Base-by-base conservation (phyloP, 2,888 invertebrate genomes). In the Fissipunctia ypsillon region DNA sequence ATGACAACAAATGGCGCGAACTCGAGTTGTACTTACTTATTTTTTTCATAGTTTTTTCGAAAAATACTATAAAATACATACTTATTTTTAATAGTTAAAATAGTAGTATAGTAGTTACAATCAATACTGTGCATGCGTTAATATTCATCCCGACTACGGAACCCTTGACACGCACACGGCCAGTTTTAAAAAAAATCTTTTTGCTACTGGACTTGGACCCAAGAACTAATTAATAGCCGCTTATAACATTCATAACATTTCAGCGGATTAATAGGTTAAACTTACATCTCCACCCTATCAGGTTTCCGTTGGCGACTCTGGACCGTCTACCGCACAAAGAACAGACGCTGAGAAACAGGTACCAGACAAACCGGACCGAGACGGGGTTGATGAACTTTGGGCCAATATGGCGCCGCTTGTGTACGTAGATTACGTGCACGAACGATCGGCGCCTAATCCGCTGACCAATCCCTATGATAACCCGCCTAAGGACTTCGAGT, bases 401-500 rank as follows among this genome's bases (percentile, higher is more conserved):
- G 74, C 76, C 0, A 83, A 88, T 43, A 91, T 95, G 92, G 79
- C 81, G 59, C 94, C 96, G 3, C 85, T 93, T 9, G 7, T 95
- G 0, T 92, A 84, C 64, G 5, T 94, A 0, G 91, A 94, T 54
- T 93, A 90, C 66, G 76, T 69, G 1, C 95, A 94, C 79, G 92
- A 93, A n/a, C 88, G 95, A 1, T 83, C 93, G 19, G 93, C 95
- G 10, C 89, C 92, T 0, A 68, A 81, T 2, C 66, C 78, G 0
- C 59, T 73, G 43, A 76, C 64, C 3, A 93, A 94, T 67, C 94
- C 95, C 0, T 95, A 93, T 56, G 95, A 94, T 0, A 91, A 91
- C 61, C 93, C 95, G 9, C 95, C 95, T 0, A 68, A 69, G 1
- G 92, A 95, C 76, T 95, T 95, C 77, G 87, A 95, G 73, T 94